Evolutionary conservation across 2,888 invertebrate genomes (phyloP), one percentile per base, ranked within the genome.

Genomic region (Dione juno): DNA sequence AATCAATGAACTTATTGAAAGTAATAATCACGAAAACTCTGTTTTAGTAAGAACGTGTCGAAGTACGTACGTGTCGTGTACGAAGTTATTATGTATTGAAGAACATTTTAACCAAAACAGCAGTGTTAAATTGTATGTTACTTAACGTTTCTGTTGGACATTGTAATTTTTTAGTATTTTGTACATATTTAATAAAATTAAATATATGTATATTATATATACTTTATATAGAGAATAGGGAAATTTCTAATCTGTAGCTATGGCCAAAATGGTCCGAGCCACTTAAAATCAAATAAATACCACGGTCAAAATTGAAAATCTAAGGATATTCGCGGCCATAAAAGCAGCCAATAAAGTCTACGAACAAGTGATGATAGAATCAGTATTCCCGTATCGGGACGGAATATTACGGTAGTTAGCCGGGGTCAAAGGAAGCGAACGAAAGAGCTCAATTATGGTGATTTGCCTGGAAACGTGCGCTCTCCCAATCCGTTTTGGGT

Each of bases 401-500:
- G 61, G 71, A 79, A 79, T 80, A 81, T 83, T 82, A 81, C 81
- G 74, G 80, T 79, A 83, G 82, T 81, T 81, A 81, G 80, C 78
- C 76, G 81, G 83, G 88, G 88, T 89, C 89, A 88, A 77, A 82
- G 82, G 82, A 81, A 82, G 83, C 88, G 64, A 52, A 64, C 64
- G 71, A 71, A 71, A 71, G 73, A 65, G 59, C 48, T 67, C 82
- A 80, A 83, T 87, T 86, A 84, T 85, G 85, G 84, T 84, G 81
- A 85, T 85, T 78, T 77, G 77, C 74, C 77, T 65, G 78, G 66
- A 73, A 74, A 72, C 76, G 68, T 74, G 73, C 70, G 7, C 59
- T 68, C 61, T 63, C 67, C n/a, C 63, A 67, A 70, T 72, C 66
- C 66, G 61, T 72, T 68, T 71, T 66, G 67, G 69, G 69, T 67